These are phyloP conservation scores for Thymelicus acteon DNA, from an alignment of 2,888 invertebrate genomes.

Conservation along the genomic window DNA sequence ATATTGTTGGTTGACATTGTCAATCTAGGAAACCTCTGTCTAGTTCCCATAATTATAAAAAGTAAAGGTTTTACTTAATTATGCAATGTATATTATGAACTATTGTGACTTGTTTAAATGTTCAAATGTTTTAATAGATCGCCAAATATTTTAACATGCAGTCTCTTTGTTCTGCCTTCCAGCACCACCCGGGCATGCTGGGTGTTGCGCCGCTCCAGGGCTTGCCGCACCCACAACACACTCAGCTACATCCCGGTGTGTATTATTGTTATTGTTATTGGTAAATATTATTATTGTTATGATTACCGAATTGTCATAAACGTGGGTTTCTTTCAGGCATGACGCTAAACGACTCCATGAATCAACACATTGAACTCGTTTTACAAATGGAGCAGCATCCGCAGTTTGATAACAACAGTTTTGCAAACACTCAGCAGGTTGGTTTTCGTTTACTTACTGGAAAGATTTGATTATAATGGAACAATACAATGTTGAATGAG, in stretches of 20 bases:
- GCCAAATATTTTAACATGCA: slow-evolving; percentile 31
- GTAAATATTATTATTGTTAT: background rate
- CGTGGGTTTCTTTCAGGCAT: slow-evolving; percentile 63
- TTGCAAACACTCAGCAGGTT: slow-evolving; percentile 80
- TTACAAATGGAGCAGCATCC: slow-evolving; percentile 83
- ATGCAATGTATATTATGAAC: too few species aligned
- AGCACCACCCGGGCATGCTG: slow-evolving; percentile 83
- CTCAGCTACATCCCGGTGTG: slow-evolving; percentile 80
- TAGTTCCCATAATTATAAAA: too few species aligned
- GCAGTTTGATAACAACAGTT: slow-evolving; percentile 81
- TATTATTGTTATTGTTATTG: slow-evolving; percentile 24
- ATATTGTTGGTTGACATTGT: too few species aligned
- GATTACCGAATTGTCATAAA: background rate
- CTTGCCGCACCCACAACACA: slow-evolving; percentile 83
- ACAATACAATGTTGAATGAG: too few species aligned
- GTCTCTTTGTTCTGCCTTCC: slow-evolving; percentile 52
- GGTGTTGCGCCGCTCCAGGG: slow-evolving; percentile 79
- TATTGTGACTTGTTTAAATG: too few species aligned
- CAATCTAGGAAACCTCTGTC: too few species aligned
- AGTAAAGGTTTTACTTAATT: too few species aligned
- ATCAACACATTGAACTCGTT: slow-evolving; percentile 82
- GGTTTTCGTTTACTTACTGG: slow-evolving; percentile 23
- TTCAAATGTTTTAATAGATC: slow-evolving; percentile 17
- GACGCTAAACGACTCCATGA: slow-evolving; percentile 83
- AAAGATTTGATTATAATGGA: background rate